Evolutionary conservation across 2,888 invertebrate genomes (phyloP).

Genomic region (Erebia ligea): DNA sequence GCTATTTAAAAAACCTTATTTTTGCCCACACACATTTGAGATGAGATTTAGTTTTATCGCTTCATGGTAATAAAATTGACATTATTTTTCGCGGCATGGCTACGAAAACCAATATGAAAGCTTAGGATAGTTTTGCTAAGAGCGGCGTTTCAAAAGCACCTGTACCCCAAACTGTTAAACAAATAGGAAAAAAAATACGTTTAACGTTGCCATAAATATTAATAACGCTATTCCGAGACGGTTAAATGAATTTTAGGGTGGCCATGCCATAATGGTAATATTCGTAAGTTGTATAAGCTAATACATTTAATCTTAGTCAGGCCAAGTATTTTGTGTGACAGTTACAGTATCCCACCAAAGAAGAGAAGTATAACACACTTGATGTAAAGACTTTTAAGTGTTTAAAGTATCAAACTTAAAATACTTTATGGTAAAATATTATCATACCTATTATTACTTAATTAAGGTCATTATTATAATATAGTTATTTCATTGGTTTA

Average conservation of each 20-base stretch:
- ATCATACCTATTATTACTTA: too few species aligned
- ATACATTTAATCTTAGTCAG: background rate
- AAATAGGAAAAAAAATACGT: conserved; percentile 73
- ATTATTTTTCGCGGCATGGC: conserved; percentile 39
- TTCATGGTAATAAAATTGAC: conserved; percentile 34
- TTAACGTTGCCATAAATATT: conserved; percentile 77
- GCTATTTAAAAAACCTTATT: background rate
- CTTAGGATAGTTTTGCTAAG: conserved; percentile 20
- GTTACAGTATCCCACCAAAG: background rate
- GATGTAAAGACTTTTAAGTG: too few species aligned
- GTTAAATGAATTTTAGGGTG: conserved; percentile 60
- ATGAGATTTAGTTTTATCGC: conserved; percentile 25
- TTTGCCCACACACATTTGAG: conserved; percentile 17
- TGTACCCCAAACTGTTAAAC: conserved; percentile 71
- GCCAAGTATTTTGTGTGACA: background rate
- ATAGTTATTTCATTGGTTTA: too few species aligned
- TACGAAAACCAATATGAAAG: conserved; percentile 18
- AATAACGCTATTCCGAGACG: conserved; percentile 68
- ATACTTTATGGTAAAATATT: too few species aligned
- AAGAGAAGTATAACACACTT: too few species aligned
- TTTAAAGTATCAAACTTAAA: too few species aligned
- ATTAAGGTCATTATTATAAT: too few species aligned
- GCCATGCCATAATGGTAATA: conserved; percentile 47
- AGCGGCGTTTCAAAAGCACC: conserved; percentile 71
- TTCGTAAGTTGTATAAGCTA: background rate